Evolutionary conservation across 2,888 invertebrate species (phyloP).

Genomic region (Ethmia dodecea): DNA sequence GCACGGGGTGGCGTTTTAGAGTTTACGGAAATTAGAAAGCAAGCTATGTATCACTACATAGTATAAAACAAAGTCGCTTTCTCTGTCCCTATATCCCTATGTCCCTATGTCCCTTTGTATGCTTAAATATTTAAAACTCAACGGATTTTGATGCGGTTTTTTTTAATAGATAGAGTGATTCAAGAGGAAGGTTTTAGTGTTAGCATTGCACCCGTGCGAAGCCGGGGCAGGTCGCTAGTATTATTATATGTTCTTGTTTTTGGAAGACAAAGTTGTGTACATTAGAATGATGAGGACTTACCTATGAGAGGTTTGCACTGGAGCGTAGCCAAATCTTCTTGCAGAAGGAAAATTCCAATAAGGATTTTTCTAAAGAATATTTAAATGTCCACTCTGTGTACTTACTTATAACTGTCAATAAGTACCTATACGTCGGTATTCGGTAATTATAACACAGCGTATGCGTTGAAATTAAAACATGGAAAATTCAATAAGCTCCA

Average conservation of each 20-base stretch:
- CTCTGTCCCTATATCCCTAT: background rate
- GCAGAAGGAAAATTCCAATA: no score
- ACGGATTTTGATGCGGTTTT: background rate
- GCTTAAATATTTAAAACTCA: background rate
- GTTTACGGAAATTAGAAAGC: constrained; percentile 12
- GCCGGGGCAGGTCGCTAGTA: no score
- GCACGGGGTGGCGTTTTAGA: constrained; percentile 29
- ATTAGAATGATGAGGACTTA: no score
- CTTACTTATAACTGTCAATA: background rate
- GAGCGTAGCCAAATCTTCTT: no score
- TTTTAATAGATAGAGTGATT: background rate
- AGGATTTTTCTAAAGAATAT: background rate
- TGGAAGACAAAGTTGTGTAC: no score
- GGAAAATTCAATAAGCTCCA: no score
- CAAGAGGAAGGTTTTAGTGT: background rate
- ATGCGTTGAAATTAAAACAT: no score
- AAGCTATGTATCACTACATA: background rate
- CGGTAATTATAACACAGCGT: constrained; percentile 1
- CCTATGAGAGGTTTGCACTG: no score
- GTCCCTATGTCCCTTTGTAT: background rate
- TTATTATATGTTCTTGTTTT: no score
- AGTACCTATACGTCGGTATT: background rate
- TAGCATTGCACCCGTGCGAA: background rate
- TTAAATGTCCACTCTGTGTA: background rate
- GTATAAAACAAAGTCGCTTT: background rate